A percentile compares a stretch with the other conserved stretches of the same genome.
phyloP scores from a whole-genome alignment of 2,113 vertebrate genomes.

The Halcyon malimbica region DNA sequence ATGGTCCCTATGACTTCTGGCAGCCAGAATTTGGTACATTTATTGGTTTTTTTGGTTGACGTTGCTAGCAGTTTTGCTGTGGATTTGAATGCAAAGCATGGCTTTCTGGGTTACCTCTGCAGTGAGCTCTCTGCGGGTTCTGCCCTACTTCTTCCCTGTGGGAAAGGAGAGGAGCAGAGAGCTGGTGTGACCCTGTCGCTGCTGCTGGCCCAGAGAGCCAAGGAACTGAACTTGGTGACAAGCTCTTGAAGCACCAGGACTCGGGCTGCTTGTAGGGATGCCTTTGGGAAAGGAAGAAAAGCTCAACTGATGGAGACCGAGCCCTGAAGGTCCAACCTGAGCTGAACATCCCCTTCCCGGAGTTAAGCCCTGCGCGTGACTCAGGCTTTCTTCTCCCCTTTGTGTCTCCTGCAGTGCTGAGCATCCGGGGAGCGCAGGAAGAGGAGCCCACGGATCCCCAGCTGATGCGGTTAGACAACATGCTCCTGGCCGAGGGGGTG shows the following conservation, averaged over 20 bases:
- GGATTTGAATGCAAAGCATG: not conserved
- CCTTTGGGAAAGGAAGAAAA: not conserved
- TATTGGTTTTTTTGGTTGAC: not conserved
- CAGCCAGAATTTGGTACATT: not conserved
- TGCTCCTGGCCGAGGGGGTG: conserved; percentile 95
- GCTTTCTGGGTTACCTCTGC: not conserved
- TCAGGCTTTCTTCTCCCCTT: not conserved
- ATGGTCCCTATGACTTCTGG: not conserved
- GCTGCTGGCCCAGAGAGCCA: not conserved
- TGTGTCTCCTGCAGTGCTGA: conserved; percentile 86
- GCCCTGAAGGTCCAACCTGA: rapidly evolving
- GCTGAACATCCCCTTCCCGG: not conserved
- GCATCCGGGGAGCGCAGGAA: conserved; percentile 95
- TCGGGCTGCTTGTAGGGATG: not conserved
- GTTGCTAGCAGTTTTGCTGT: not conserved
- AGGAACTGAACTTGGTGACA: not conserved
- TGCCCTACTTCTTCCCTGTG: not conserved
- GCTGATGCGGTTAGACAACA: conserved; percentile 98
- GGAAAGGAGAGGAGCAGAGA: not conserved
- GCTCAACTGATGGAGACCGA: not conserved
- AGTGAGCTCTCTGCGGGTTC: not conserved
- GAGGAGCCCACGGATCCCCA: conserved; percentile 96
- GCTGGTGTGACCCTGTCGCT: rapidly evolving
- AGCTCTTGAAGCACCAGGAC: not conserved
- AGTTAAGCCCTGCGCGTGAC: rapidly evolving